Base-by-base conservation (phyloP, 2,113 vertebrate species). In the Lipotes vexillifer region DNA sequence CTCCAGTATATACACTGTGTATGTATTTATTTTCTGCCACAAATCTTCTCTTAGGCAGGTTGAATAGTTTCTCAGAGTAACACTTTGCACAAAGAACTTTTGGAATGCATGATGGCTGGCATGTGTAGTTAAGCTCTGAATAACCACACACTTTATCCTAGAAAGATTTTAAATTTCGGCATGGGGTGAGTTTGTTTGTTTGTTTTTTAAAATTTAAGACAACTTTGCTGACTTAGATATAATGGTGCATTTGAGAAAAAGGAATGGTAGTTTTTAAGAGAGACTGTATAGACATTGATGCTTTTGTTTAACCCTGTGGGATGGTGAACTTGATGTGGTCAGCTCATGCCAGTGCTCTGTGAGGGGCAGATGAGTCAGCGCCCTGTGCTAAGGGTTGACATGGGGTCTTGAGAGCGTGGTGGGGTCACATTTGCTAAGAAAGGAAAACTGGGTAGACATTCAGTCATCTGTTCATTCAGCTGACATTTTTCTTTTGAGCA, bases 91-190 rank as follows among this genome's bases (percentile, higher is more conserved):
- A 66, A 23, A 71, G 68, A 88, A 59, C 13, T 84, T 93, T 75
- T 71, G 89, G 71, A 81, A 74, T 71, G 65, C 12, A 11, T 66
- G 2, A 23, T 85, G 41, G 23, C 41, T 94, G 87, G 75, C 3
- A 14, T 74, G 21, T 84, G 75, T 97, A 61, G 29, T 71, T 90
- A 65, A 96, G 74, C 17, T 77, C 65, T 74, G 71, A 25, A 38
- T 84, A 84, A 41, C 74, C 81, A 65, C 33, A 83, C 8, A 84
- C 68, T 90, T 92, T 46, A 88, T 15, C 38, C 85, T 81, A 83
- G 49, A 66, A 96, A 52, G 57, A 95, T 94, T 87, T 94, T 92
- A 90, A 95, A 77, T 91, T 74, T 91, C 65, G 23, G 55, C 31
- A 49, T 4, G 33, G 38, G 38, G 31, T 80, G 38, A 87, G 41